phyloP scores from a whole-genome alignment of 2,888 invertebrate species.

The Plagodis dolabraria region DNA sequence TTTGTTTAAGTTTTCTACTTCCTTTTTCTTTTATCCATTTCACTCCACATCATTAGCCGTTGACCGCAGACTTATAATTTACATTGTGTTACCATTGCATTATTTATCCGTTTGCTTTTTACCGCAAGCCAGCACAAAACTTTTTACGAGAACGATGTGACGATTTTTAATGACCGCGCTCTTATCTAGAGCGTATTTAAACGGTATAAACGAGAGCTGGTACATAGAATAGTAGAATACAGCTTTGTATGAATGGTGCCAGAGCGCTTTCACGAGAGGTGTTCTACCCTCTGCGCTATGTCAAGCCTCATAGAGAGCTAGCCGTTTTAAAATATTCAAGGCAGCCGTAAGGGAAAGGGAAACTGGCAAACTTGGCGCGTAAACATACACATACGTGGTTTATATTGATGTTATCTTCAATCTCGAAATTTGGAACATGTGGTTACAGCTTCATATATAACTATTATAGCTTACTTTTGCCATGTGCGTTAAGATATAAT shows the following conservation, averaged over 20 bases:
- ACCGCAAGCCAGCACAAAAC: background rate
- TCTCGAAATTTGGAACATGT: too few species aligned
- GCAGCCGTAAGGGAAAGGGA: constrained; percentile 1
- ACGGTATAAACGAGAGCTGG: constrained; percentile 9
- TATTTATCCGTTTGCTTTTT: too few species aligned
- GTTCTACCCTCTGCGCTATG: constrained; percentile 9
- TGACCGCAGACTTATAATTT: too few species aligned
- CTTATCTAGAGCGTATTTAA: constrained; percentile 21
- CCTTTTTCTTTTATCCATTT: too few species aligned
- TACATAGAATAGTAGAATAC: constrained; percentile 9
- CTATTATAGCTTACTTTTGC: too few species aligned
- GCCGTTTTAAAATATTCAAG: constrained; percentile 20
- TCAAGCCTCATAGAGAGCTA: constrained; percentile 9
- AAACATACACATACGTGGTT: background rate
- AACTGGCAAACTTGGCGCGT: constrained; percentile 3
- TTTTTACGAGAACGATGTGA: constrained; percentile 10
- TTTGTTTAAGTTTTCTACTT: too few species aligned
- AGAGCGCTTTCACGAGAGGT: constrained; percentile 13
- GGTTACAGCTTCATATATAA: too few species aligned
- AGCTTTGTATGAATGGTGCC: constrained; percentile 14
- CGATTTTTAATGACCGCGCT: constrained; percentile 26
- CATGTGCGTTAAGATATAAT: too few species aligned
- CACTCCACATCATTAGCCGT: too few species aligned
- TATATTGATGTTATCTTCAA: too few species aligned
- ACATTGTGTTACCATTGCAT: too few species aligned